phyloP scores from a whole-genome alignment of 2,797 vertebrate species.

The Allobates femoralis region DNA sequence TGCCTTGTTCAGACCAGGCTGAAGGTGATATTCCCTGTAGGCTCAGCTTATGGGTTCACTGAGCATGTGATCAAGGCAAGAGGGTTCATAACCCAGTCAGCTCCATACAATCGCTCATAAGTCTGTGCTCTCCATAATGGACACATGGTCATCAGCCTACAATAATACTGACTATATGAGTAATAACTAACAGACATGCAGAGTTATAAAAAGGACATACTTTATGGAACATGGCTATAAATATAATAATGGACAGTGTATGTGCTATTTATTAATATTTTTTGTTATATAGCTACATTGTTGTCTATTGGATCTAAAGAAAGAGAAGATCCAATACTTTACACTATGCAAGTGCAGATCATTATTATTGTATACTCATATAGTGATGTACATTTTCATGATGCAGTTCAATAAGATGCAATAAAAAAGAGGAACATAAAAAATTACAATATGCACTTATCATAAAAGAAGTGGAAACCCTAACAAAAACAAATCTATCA shows the following conservation, averaged over 20 bases:
- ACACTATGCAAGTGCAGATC: not conserved
- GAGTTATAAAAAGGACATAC: no score
- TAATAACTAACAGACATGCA: not conserved
- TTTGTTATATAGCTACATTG: no score
- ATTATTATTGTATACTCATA: not conserved
- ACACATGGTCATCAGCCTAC: not conserved
- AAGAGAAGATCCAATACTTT: not conserved
- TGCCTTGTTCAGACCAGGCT: constrained; percentile 26
- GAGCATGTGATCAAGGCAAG: constrained; percentile 26
- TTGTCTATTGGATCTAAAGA: no score
- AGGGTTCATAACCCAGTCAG: constrained; percentile 17
- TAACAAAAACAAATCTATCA: no score
- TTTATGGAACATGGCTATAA: not conserved
- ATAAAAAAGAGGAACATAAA: not conserved
- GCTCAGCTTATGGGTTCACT: constrained; percentile 41
- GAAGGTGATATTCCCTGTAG: constrained; percentile 43
- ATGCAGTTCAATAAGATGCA: not conserved
- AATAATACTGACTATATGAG: constrained; percentile 16
- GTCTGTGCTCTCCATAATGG: not conserved
- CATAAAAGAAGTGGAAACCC: no score
- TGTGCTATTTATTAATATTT: no score
- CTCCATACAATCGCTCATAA: not conserved
- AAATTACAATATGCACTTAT: not conserved
- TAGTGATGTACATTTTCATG: not conserved
- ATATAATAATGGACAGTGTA: no score